These are phyloP conservation scores for Proisotoma minuta DNA, from an alignment of 2,888 invertebrate species.

Conservation along the genomic window DNA sequence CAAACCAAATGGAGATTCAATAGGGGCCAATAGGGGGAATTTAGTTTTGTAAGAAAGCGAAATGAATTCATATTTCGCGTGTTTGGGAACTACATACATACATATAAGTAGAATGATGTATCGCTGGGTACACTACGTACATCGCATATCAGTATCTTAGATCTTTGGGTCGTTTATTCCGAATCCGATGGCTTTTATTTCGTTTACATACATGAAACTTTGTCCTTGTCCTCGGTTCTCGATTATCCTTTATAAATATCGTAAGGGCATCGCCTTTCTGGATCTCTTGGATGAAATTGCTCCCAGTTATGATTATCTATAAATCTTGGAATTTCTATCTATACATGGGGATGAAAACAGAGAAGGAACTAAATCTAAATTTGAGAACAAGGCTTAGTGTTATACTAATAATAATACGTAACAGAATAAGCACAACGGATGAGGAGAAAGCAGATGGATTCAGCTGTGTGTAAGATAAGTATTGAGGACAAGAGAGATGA, in stretches of 20 bases:
- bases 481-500: not conserved
- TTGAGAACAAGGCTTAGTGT: constrained; percentile 8
- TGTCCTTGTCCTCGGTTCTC: not conserved
- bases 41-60: not conserved
- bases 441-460: not conserved
- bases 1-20: not conserved
- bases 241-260: constrained; percentile 6
- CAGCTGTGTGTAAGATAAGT: not conserved
- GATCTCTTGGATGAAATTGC: constrained; percentile 10
- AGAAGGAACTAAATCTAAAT: constrained; percentile 3
- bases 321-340: not conserved
- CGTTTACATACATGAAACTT: constrained; percentile 2
- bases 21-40: not conserved
- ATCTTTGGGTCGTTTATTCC: not conserved
- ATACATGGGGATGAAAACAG: not conserved
- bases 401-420: constrained; percentile 7
- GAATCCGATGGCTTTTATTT: constrained; percentile 2
- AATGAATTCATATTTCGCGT: constrained; percentile 5
- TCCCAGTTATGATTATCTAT: constrained; percentile 11
- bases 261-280: constrained; percentile 1
- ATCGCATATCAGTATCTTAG: not conserved
- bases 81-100: constrained; percentile 1
- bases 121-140: too few relatives aligned
- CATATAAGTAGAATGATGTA: not conserved
- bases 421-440: not conserved